Percentiles rank a stretch among this genome's conserved stretches.
phyloP scores from a whole-genome alignment of 53 echinoderm and acorn worm genomes.

The Paracentrotus lividus region DNA sequence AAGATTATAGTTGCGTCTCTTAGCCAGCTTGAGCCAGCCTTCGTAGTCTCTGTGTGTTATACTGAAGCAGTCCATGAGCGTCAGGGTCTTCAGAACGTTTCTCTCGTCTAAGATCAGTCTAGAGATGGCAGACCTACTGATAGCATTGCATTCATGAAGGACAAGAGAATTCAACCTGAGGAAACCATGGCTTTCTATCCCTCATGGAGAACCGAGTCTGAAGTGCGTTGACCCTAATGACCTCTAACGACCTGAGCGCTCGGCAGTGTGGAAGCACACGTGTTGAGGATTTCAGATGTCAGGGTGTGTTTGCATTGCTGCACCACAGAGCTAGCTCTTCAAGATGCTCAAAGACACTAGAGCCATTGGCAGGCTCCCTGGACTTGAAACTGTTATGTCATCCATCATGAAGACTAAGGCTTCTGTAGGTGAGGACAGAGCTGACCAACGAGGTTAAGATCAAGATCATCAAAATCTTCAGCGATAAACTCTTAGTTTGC shows the following conservation, averaged over 20 bases:
- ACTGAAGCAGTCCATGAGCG: conserved; percentile 78
- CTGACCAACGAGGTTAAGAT: conserved; percentile 65
- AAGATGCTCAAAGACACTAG: not conserved
- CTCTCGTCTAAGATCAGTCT: conserved; percentile 60
- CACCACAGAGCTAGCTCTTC: conserved; percentile 78
- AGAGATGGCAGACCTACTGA: conserved; percentile 63
- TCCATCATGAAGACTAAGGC: conserved; percentile 78
- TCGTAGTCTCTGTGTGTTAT: conserved; percentile 74
- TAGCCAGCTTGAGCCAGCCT: conserved; percentile 64
- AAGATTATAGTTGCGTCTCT: conserved; percentile 67
- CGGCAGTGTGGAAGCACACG: conserved; percentile 69
- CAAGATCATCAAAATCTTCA: conserved; percentile 78
- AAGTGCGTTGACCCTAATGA: conserved; percentile 72
- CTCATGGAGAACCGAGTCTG: conserved; percentile 65
- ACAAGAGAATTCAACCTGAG: conserved; percentile 62
- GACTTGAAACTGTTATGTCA: conserved; percentile 37
- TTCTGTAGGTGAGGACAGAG: conserved; percentile 81
- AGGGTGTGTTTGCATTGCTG: conserved; percentile 70
- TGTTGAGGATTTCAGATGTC: conserved; percentile 61
- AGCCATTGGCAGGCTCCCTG: not conserved
- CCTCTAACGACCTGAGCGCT: conserved; percentile 57
- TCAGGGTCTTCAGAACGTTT: conserved; percentile 76
- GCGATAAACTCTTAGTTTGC: conserved; percentile 66
- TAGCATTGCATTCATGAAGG: conserved; percentile 74
- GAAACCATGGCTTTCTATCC: conserved; percentile 66